Evolutionary conservation across 2,113 vertebrate species (phyloP).

Genomic region (Tachycineta bicolor): DNA sequence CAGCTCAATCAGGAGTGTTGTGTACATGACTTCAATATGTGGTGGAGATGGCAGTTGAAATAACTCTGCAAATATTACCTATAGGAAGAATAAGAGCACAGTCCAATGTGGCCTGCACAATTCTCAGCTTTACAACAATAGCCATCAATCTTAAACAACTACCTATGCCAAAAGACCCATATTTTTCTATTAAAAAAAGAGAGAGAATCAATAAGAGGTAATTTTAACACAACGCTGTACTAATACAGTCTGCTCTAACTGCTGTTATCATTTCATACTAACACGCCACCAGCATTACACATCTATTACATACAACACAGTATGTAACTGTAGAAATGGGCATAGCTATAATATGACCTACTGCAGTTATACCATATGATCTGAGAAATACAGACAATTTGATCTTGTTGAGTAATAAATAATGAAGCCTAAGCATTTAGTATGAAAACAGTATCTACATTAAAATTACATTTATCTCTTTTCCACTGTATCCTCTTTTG

Average conservation of each 20-base stretch:
- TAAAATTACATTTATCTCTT: not conserved
- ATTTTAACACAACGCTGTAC: not conserved
- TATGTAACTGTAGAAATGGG: not conserved
- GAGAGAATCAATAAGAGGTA: not conserved
- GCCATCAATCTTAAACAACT: not conserved
- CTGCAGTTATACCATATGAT: not conserved
- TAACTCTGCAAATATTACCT: slow-evolving; percentile 96
- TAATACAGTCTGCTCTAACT: not conserved
- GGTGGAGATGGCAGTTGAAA: slow-evolving; percentile 91
- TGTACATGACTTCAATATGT: slow-evolving; percentile 96
- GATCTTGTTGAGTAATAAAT: not conserved
- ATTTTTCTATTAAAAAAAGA: not conserved
- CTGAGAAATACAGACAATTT: not conserved
- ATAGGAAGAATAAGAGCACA: not conserved
- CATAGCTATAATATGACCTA: not conserved
- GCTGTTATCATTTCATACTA: not conserved
- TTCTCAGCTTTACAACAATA: not conserved
- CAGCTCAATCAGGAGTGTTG: slow-evolving; percentile 94
- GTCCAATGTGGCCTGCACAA: fast-evolving
- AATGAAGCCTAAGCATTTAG: not conserved
- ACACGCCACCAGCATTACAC: not conserved
- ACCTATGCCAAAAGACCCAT: not conserved
- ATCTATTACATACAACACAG: not conserved
- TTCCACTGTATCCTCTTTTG: not conserved
- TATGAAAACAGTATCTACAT: not conserved